Conservation (phyloP, 1,140 invertebrate species). For the Halictus rubicundus region DNA sequence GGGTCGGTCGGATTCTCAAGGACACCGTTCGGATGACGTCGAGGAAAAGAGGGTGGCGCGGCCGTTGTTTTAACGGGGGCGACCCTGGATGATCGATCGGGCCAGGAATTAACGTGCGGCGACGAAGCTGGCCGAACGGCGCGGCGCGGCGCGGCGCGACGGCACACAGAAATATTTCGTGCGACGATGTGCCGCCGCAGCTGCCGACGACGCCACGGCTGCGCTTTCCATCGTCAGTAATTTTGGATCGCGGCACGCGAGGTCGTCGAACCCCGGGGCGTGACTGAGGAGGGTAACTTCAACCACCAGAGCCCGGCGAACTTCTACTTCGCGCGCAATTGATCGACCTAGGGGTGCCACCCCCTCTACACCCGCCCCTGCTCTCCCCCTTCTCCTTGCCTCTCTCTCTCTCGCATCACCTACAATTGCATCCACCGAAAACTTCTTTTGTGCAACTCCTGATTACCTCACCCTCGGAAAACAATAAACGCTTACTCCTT, state of each 20-base stretch:
- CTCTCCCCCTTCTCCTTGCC: too few species aligned
- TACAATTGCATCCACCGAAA: neutral
- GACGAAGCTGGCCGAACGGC: too few species aligned
- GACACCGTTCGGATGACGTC: slow-evolving; percentile 51
- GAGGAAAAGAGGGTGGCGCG: slow-evolving; percentile 22
- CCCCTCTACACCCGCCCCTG: neutral
- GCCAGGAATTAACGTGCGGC: slow-evolving; percentile 20
- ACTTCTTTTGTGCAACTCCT: neutral
- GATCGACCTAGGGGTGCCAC: slow-evolving; percentile 27
- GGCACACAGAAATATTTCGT: slow-evolving; percentile 14
- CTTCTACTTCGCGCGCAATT: slow-evolving; percentile 24
- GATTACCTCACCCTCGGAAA: too few species aligned
- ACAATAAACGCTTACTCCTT: too few species aligned
- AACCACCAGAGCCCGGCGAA: slow-evolving; percentile 19
- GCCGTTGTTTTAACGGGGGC: slow-evolving; percentile 53
- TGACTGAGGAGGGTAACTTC: slow-evolving; percentile 40
- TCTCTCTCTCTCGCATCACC: too few species aligned
- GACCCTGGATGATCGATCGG: slow-evolving; percentile 52
- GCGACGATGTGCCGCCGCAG: neutral
- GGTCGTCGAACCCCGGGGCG: slow-evolving; percentile 53
- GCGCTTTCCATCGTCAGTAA: slow-evolving; percentile 20
- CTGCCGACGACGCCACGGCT: neutral
- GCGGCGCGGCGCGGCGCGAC: neutral
- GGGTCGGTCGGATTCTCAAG: slow-evolving; percentile 57
- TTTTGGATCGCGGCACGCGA: slow-evolving; percentile 52